These are phyloP conservation scores for Drosophila melanosoma DNA, from an alignment of 2,888 invertebrate genomes.

Conservation along the genomic window DNA sequence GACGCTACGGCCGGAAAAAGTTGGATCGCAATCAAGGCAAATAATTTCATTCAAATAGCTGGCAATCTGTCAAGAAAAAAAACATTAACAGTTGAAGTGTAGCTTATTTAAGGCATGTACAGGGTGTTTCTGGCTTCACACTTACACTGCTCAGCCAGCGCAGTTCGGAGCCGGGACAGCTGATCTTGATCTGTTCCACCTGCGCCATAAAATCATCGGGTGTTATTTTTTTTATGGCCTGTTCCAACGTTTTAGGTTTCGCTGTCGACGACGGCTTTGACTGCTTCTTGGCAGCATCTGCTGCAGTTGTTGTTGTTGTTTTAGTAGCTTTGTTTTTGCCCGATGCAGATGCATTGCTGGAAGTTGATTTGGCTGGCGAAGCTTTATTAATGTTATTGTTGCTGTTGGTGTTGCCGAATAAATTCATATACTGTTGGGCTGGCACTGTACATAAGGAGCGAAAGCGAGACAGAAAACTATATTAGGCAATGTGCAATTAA, in stretches of 20 bases:
- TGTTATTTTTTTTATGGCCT: constrained; percentile 85
- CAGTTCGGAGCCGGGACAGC: constrained; percentile 90
- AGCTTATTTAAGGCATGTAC: neutral
- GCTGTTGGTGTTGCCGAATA: constrained; percentile 79
- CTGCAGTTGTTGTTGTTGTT: constrained; percentile 22
- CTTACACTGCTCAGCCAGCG: constrained; percentile 90
- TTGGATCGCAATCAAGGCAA: constrained; percentile 80
- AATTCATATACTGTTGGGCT: constrained; percentile 88
- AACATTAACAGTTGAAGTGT: neutral
- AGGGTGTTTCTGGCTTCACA: neutral
- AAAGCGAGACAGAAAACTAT: neutral
- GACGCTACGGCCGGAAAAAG: constrained; percentile 79
- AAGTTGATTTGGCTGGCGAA: constrained; percentile 68
- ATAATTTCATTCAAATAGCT: constrained; percentile 78
- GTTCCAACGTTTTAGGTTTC: constrained; percentile 81
- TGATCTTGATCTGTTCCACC: constrained; percentile 87
- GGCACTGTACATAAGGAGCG: constrained; percentile 86
- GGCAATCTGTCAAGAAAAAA: constrained; percentile 63
- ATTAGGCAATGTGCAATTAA: neutral
- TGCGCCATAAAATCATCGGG: constrained; percentile 86
- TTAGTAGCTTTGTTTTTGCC: constrained; percentile 47
- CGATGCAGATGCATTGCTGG: constrained; percentile 57
- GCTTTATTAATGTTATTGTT: constrained; percentile 44
- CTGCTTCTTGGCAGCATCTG: constrained; percentile 2
- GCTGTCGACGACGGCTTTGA: constrained; percentile 40